These are phyloP conservation scores for Apodemus agrarius DNA, from an alignment of 2,797 vertebrate genomes.

Conservation along the genomic window DNA sequence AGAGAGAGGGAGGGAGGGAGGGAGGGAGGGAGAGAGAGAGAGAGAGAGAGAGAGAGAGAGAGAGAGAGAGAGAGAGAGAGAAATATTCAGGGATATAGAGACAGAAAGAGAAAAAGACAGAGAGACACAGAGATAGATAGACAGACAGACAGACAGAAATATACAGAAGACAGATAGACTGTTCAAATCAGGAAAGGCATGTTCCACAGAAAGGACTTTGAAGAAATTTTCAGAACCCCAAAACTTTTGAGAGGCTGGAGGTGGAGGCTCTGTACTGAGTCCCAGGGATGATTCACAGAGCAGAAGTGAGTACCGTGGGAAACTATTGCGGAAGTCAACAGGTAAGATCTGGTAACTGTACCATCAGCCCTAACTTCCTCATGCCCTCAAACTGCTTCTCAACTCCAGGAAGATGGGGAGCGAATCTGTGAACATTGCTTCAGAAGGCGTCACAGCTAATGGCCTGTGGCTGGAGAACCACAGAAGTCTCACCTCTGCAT, in stretches of 20 bases:
- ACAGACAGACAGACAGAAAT: too few relatives aligned
- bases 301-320: not conserved
- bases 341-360: not conserved
- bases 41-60: not conserved
- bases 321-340: not conserved
- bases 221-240: not conserved
- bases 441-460: not conserved
- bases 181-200: not conserved
- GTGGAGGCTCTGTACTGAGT: not conserved
- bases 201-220: not conserved
- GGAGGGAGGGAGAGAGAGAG: too few relatives aligned
- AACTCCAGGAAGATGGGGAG: not conserved
- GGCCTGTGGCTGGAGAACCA: not conserved
- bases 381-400: not conserved
- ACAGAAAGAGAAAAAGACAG: too few relatives aligned
- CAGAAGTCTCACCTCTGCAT: not conserved
- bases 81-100: too few relatives aligned
- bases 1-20: too few relatives aligned
- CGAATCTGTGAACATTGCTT: too few relatives aligned
- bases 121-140: too few relatives aligned
- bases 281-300: not conserved
- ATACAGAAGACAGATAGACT: too few relatives aligned
- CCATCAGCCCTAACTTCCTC: not conserved
- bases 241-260: not conserved
- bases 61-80: too few relatives aligned